Conservation (phyloP, 2,113 vertebrate species). For the Andinoacara biseriatus region DNA sequence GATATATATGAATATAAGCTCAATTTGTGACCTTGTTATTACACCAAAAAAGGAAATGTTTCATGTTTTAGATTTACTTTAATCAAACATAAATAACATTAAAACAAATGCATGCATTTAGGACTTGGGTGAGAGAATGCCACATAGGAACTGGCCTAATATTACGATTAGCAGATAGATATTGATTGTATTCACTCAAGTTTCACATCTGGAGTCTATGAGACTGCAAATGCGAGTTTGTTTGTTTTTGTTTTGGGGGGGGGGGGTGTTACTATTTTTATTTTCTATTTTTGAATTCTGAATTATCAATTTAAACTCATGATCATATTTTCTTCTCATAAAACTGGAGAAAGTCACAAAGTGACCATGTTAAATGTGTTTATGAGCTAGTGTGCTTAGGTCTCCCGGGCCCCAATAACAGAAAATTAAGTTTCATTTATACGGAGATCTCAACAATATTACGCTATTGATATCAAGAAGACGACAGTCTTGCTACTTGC, state of each 20-base stretch:
- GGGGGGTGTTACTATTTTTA: not conserved
- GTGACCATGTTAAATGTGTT: not conserved
- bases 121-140: not conserved
- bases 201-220: not conserved
- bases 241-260: too few relatives aligned
- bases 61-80: not conserved
- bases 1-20: not conserved
- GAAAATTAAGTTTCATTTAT: not conserved
- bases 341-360: not conserved
- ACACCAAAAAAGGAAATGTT: not conserved
- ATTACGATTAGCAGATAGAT: not conserved
- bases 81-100: not conserved
- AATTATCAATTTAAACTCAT: not conserved
- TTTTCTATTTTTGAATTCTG: not conserved
- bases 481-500: not conserved
- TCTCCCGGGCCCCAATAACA: not conserved
- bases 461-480: not conserved
- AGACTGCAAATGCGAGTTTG: not conserved
- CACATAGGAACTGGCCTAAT: not conserved
- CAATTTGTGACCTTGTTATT: not conserved
- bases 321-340: not conserved
- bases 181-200: not conserved
- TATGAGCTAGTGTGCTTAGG: not conserved
- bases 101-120: not conserved
- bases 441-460: slow-evolving; percentile 7